phyloP scores from a whole-genome alignment of 2,113 vertebrate genomes.

The Emydocephalus ijimae region DNA sequence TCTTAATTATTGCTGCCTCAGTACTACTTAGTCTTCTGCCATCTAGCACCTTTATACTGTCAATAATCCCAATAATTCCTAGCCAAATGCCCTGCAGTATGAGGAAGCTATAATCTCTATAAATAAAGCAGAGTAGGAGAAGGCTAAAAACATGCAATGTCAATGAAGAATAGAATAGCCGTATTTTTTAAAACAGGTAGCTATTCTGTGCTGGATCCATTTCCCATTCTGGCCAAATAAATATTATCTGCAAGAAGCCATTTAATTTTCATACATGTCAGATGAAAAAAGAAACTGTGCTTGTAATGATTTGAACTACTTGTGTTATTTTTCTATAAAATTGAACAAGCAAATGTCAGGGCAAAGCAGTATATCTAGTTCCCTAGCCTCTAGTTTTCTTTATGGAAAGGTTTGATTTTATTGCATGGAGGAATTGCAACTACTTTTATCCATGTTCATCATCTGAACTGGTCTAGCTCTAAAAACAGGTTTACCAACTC shows the following conservation, averaged over 20 bases:
- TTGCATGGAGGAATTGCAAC: not conserved
- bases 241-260: not conserved
- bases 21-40: not conserved
- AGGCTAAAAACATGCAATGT: not conserved
- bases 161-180: not conserved
- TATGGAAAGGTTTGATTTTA: not conserved
- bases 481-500: not conserved
- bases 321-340: not conserved
- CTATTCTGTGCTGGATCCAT: not conserved
- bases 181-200: not conserved
- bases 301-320: not conserved
- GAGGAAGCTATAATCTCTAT: not conserved
- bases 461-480: not conserved
- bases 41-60: not conserved
- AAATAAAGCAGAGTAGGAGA: not conserved
- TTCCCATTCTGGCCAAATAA: not conserved
- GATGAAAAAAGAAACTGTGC: not conserved
- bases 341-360: not conserved
- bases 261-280: not conserved
- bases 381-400: not conserved
- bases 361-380: not conserved
- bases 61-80: not conserved
- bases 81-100: no score
- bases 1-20: not conserved
- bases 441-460: not conserved